These are phyloP conservation scores for Ceratitis capitata DNA, from an alignment of 1,140 invertebrate species.

Conservation along the genomic window DNA sequence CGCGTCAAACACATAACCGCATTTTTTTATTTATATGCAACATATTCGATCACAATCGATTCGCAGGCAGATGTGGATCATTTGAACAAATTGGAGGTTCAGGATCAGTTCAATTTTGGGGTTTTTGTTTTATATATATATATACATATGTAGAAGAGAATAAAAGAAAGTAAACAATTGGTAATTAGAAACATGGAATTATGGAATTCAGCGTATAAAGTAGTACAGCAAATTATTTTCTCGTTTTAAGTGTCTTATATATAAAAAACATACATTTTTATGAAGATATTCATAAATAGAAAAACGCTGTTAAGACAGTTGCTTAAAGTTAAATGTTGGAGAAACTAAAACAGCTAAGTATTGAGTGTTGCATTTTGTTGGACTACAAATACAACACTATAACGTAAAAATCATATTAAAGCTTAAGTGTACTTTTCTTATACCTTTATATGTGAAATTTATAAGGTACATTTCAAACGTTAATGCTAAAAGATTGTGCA, in stretches of 20 bases:
- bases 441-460: neutral
- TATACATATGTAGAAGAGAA: conserved; percentile 59
- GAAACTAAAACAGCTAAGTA: conserved; percentile 38
- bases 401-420: neutral
- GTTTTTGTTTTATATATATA: conserved; percentile 48
- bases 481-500: conserved; percentile 38
- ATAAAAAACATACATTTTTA: conserved; percentile 39
- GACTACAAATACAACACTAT: neutral
- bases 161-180: conserved; percentile 61
- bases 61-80: conserved; percentile 18
- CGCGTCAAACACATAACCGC: conserved; percentile 21
- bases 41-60: conserved; percentile 31
- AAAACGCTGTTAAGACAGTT: neutral
- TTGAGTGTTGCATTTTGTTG: neutral
- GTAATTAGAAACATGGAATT: conserved; percentile 56
- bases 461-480: neutral
- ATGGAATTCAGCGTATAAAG: conserved; percentile 1
- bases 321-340: conserved; percentile 14
- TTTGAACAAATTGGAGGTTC: conserved; percentile 22
- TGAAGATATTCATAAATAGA: conserved; percentile 1
- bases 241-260: conserved; percentile 33
- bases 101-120: neutral
- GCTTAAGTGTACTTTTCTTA: conserved; percentile 11
- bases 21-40: conserved; percentile 1
- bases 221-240: neutral